A percentile compares a stretch with the other conserved stretches of the same genome.
phyloP scores from a whole-genome alignment of 2,888 invertebrate genomes.

The Salticus scenicus region DNA sequence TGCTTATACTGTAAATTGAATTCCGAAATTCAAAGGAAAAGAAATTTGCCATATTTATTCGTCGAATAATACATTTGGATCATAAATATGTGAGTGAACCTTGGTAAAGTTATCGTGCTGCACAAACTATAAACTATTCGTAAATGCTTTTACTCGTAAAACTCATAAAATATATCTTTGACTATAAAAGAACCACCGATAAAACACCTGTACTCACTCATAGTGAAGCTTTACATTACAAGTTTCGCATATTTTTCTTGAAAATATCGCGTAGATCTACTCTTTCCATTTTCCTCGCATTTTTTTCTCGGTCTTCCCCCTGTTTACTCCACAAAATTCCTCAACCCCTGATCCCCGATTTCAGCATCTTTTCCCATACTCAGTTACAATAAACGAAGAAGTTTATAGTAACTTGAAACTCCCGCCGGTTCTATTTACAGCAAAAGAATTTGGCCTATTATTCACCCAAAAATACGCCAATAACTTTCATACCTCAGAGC shows the following conservation, averaged over 20 bases:
- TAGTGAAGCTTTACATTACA: no score
- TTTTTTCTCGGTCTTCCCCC: background rate
- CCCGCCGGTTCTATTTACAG: slow-evolving; percentile 13
- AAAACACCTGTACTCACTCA: no score
- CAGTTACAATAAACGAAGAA: background rate
- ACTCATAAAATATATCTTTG: no score
- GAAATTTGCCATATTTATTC: no score
- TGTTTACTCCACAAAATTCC: background rate
- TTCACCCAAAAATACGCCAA: slow-evolving; percentile 1
- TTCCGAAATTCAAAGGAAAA: no score
- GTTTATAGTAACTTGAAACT: background rate
- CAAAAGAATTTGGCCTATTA: background rate
- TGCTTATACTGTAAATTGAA: no score
- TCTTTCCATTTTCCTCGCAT: background rate
- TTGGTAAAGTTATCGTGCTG: no score
- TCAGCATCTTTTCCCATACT: background rate
- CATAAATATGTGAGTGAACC: no score
- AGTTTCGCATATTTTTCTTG: background rate
- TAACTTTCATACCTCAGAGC: slow-evolving; percentile 15
- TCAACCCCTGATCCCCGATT: slow-evolving; percentile 5
- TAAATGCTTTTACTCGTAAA: no score
- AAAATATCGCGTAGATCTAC: background rate
- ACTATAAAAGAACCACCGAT: no score
- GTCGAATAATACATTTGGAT: no score
- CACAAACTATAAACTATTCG: no score